Evolutionary conservation across 2,113 vertebrate genomes (phyloP).

Genomic region (Pollimyrus isidori): DNA sequence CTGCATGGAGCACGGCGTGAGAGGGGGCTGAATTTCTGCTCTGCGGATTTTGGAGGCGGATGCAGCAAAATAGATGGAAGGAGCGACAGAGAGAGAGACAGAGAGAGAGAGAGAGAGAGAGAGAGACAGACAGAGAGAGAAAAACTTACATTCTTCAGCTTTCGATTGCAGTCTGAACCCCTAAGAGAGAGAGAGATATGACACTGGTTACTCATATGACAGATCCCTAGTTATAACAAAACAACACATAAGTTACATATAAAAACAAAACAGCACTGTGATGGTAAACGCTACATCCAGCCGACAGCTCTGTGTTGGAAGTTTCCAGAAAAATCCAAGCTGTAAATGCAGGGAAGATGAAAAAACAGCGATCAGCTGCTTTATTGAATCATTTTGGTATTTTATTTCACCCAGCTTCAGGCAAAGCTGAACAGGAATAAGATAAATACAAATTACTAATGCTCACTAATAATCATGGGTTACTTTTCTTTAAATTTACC

Average conservation of each 20-base stretch:
- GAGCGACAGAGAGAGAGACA: not conserved
- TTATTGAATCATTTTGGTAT: not conserved
- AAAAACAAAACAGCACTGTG: not conserved
- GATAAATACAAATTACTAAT: not conserved
- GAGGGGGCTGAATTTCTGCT: not conserved
- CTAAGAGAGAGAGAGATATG: constrained; percentile 49
- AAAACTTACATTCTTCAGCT: constrained; percentile 91
- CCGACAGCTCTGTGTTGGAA: not conserved
- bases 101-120: too few species aligned
- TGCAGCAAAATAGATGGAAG: not conserved
- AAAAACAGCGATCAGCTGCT: not conserved
- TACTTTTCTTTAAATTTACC: not conserved
- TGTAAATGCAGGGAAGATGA: not conserved
- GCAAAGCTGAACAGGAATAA: not conserved
- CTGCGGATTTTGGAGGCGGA: not conserved
- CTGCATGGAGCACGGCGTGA: not conserved
- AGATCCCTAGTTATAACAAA: not conserved
- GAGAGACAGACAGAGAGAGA: not conserved
- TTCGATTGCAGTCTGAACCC: constrained; percentile 77
- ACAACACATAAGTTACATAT: not conserved
- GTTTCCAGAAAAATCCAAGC: not conserved
- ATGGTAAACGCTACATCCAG: not conserved
- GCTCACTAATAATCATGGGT: not conserved
- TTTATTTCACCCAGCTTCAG: not conserved
- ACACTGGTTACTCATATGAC: not conserved